Base-by-base conservation (phyloP, 2,797 vertebrate genomes). In the Choloepus didactylus region DNA sequence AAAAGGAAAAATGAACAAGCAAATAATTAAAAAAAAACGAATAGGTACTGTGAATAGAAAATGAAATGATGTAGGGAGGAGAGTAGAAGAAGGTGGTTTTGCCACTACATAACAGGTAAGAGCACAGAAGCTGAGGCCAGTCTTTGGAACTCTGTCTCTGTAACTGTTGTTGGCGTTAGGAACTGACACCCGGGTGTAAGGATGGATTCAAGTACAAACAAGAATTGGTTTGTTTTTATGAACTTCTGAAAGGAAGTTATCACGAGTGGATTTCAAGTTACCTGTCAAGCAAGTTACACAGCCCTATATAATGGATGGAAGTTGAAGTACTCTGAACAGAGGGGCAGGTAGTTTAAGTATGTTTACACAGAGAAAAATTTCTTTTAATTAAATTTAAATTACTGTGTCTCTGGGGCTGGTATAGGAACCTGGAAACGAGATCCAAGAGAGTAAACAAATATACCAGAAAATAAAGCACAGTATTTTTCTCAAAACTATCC, bases 131-230 rank as follows among this genome's bases (percentile, higher is more conserved):
- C 5, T 31, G 35, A 75, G 12, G 29, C 3, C n/a, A 12, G 25
- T 35, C 19, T 87, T 59, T 66, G 5, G 1, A 56, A 67, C 3
- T 92, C 60, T 51, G 27, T 6, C 15, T 35, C n/a, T 72, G 3
- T 18, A 59, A 44, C 6, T 88, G 44, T 49, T 44, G 25, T 12
- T 72, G 18, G 18, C 2, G 19, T 0, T 73, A 0, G 11, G 49
- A 35, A 44, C 8, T 6, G 10, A 62, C 8, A 5, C 12, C 0
- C 25, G 1, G 7, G 1, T 69, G 10, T 15, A 82, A 72, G 0
- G 3, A 11, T 35, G 2, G 10, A 38, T 38, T 15, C 84, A 46
- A 64, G 4, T 9, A 38, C 54, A 54, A 10, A 59, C 29, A 69
- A 69, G 25, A 31, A 1, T 2, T 82, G 6, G 12, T 76, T 3